Evolutionary conservation across 2,888 invertebrate species (phyloP).

Genomic region (Blera fallax): DNA sequence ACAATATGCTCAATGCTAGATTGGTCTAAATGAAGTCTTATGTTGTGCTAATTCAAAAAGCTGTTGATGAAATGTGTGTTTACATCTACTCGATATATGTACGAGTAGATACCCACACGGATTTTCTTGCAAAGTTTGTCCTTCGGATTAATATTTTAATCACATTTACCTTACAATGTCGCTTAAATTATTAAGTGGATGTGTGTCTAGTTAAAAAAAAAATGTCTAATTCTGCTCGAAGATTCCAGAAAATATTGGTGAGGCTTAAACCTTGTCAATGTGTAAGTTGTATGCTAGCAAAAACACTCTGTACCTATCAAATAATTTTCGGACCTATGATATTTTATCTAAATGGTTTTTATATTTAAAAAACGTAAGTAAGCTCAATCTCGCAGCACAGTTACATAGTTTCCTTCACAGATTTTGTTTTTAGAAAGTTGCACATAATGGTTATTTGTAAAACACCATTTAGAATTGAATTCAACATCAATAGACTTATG

Average conservation of each 20-base stretch:
- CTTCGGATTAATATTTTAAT: too few relatives aligned
- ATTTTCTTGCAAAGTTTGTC: too few relatives aligned
- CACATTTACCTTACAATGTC: too few relatives aligned
- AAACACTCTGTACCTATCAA: neutral
- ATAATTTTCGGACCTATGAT: neutral
- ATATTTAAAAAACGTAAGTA: neutral
- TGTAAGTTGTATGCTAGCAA: neutral
- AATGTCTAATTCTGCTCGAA: neutral
- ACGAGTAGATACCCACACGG: too few relatives aligned
- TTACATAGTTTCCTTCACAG: neutral
- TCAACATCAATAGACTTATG: too few relatives aligned
- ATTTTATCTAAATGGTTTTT: neutral
- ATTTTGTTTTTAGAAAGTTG: neutral
- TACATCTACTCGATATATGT: too few relatives aligned
- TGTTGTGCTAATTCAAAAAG: too few relatives aligned
- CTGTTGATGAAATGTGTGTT: too few relatives aligned
- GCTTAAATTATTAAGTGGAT: too few relatives aligned
- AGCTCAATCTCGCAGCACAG: neutral
- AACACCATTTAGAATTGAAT: neutral
- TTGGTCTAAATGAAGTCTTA: too few relatives aligned
- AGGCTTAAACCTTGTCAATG: neutral
- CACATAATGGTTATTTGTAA: neutral
- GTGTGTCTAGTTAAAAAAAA: too few relatives aligned
- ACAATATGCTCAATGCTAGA: too few relatives aligned
- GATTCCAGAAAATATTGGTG: constrained; percentile 5